Percentiles rank a stretch among this genome's conserved stretches.
Conservation (phyloP, 1,140 invertebrate genomes). For the Papilio helenus region DNA sequence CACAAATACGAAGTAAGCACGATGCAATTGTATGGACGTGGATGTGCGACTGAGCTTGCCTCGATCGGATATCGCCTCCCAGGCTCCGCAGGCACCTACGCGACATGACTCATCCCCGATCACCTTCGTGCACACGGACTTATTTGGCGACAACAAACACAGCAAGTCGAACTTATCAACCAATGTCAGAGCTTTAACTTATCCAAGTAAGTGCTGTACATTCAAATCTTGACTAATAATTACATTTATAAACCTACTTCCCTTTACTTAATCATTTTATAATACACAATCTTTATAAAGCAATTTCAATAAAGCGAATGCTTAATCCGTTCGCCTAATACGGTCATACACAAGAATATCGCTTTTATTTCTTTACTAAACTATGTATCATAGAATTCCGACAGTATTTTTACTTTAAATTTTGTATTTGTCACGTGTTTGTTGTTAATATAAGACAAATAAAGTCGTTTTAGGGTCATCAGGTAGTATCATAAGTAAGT, state of each 20-base stretch:
- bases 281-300: neutral
- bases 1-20: conserved; percentile 2
- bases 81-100: conserved; percentile 68
- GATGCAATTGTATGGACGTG: conserved; percentile 42
- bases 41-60: conserved; percentile 60
- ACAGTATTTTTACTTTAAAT: neutral
- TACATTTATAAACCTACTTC: conserved; percentile 25
- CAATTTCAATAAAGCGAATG: neutral
- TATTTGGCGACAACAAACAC: conserved; percentile 76
- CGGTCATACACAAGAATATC: neutral
- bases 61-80: conserved; percentile 49
- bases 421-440: neutral
- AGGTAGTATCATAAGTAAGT: neutral
- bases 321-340: neutral
- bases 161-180: conserved; percentile 55
- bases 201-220: neutral
- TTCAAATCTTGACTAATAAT: conserved; percentile 33
- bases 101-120: conserved; percentile 70
- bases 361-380: neutral
- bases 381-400: neutral
- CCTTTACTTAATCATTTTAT: neutral
- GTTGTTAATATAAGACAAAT: neutral
- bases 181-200: conserved; percentile 59
- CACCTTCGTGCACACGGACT: conserved; percentile 76
- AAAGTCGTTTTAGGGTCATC: neutral